Evolutionary conservation across 2,888 invertebrate species (phyloP), one percentile per base, ranked within the genome.

Genomic region (Drosophila robusta): DNA sequence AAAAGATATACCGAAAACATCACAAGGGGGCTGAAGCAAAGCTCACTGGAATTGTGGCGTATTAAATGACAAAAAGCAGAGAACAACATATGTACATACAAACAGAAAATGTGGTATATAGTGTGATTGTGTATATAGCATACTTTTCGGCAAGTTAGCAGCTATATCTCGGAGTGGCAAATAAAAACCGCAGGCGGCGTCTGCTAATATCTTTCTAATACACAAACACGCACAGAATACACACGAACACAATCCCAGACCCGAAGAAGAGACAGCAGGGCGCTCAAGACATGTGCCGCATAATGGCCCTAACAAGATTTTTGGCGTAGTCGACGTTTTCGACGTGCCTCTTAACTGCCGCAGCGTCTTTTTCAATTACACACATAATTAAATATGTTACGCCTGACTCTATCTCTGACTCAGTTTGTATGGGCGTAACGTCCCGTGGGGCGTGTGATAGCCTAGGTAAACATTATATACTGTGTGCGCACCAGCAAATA

Each of bases 281-380:
- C 47, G 56, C 70, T 52, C 47, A 63, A 50, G 67, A 78, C 81
- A 81, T 78, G 73, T 67, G 87, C 75, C 73, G 72, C 75, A 87
- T 84, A 85, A 82, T 80, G 63, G 80, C 70, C 80, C 52, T 70
- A 80, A 72, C 76, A 78, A 73, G 75, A 84, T 82, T 82, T 78
- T 80, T 64, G 68, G 63, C 54, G 39, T 56, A 50, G 57, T 56
- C 58, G 36, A 34, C 66, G 41, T 41, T 52, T 57, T 64, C 58
- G 60, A 69, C 77, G 49, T 73, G 58, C 70, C 68, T 65, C 81
- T 78, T 84, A 82, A 82, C 84, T 87, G 87, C 84, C 75, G 61
- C 73, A 85, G 77, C 74, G 80, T 82, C 87, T 75, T 86, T 84
- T 86, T 83, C 85, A 85, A 85, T 85, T 86, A 85, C 87, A 80